A percentile compares a stretch with the other conserved stretches of the same genome.
Conservation (phyloP, 2,113 vertebrate genomes). For the Crotophaga sulcirostris region DNA sequence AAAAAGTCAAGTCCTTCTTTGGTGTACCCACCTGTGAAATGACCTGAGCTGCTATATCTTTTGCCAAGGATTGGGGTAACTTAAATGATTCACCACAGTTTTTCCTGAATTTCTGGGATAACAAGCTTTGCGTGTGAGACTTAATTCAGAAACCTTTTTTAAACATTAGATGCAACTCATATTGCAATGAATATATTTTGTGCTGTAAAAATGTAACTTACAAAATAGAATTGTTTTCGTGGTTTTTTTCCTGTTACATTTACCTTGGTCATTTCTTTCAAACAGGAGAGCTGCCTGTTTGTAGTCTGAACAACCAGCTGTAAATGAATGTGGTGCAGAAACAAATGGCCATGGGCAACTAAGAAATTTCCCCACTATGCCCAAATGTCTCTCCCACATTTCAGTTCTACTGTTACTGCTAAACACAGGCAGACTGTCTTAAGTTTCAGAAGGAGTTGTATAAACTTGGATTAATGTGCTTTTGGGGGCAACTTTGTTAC, state of each 20-base stretch:
- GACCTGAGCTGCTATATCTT: background rate
- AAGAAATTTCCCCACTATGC: background rate
- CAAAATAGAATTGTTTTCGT: background rate
- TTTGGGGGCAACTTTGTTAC: background rate
- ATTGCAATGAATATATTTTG: background rate
- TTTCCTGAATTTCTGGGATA: background rate
- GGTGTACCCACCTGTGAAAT: background rate
- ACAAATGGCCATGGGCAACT: background rate
- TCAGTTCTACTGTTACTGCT: background rate
- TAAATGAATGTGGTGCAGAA: background rate
- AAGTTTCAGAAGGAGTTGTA: background rate
- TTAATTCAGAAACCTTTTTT: background rate
- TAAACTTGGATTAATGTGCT: background rate
- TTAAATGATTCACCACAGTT: background rate
- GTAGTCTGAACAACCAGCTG: background rate
- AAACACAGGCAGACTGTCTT: background rate
- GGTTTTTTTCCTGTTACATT: background rate
- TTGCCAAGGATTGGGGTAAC: background rate
- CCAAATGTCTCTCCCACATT: background rate
- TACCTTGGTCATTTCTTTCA: background rate
- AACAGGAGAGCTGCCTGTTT: background rate
- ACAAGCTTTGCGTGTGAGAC: background rate
- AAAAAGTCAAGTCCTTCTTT: background rate
- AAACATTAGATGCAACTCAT: background rate
- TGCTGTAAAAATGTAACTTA: background rate